Evolutionary conservation across 2,113 vertebrate genomes (phyloP), one percentile per base, ranked within the genome.

Genomic region (Mesitornis unicolor): DNA sequence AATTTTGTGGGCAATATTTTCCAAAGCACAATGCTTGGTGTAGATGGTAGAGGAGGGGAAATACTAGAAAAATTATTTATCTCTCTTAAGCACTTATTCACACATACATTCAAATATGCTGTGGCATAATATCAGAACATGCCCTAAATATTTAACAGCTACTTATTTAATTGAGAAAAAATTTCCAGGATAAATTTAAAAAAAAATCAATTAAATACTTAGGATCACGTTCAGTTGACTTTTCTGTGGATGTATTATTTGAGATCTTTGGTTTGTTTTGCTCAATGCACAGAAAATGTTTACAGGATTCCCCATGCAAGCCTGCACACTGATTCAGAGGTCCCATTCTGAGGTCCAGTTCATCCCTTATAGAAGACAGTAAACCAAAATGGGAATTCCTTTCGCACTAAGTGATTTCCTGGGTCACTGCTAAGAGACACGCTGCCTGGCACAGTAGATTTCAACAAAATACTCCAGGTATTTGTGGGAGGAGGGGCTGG

Each of bases 301-400:
- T 85, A n/a, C 47, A 71, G 43, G 5, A 45, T 51, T 91, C 18
- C 43, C 8, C 22, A 29, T 48, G 36, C 14, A 77, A 77, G 10
- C 13, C 18, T 89, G 13, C 11, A 35, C 8, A 7, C 1, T 16
- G 11, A 53, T n/a, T 17, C 13, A 63, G 35, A 70, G 20, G 16
- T 48, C 14, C 17, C 8, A 33, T 6, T 57, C 3, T 33, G 0
- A 0, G 4, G 17, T 67, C 38, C 33, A 75, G 16, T 8, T 51
- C 2, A 1, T 42, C 11, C 11, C 48, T 78, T 68, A 40, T 4
- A 60, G 50, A n/a, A 4, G 3, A 16, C 18, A 78, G 35, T 45
- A 59, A 64, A 88, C 71, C 4, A 75, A 51, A 82, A 35, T 0
- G 3, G 40, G 29, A 87, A 63, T 74, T 84, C 4, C 8, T 84